Evolutionary conservation across 2,797 vertebrate species (phyloP), one percentile per base, ranked within the genome.

Genomic region (Rhinophrynus dorsalis): DNA sequence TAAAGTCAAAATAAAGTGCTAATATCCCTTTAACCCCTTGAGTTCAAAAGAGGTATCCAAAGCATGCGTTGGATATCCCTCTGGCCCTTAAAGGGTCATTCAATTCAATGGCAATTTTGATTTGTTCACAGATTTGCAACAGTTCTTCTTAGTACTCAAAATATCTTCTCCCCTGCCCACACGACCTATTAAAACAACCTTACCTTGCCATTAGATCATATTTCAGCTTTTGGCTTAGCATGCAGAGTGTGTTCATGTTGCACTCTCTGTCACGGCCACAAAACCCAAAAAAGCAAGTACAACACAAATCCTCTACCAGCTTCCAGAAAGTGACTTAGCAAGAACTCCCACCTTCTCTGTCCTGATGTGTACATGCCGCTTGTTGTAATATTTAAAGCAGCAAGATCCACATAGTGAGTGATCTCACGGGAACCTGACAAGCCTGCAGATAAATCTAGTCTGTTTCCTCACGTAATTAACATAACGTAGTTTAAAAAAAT

Each of bases 201-300:
- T 87, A 91, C 89, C 89, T 59, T 6, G 45, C 33, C 21, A 50
- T 20, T 68, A 67, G 80, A 80, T 74, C 88, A 88, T 91, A 59
- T 60, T 74, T 70, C 50, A 67, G 2, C 5, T 51, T 75, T 75
- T 65, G 21, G 71, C 76, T 79, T 79, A 80, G 77, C 54, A 79
- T 72, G 62, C 69, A 69, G 57, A 77, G 56, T 50, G 54, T 60
- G 63, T 58, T 81, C 76, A 29, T 54, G 9, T 13, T 50, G 57
- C 67, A 50, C 54, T 35, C 12, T 33, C 27, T 17, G 57, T 21
- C 54, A 59, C 74, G 42, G 45, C 69, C 30, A 54, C 72, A 58
- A 74, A 68, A 78, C 58, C 68, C 33, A 60, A 66, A 60, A 75
- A 63, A 78, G 59, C 3, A 27, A 75, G 40, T 73, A 77, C 69